phyloP scores from a whole-genome alignment of 2,797 vertebrate species.

The Danio choprae region DNA sequence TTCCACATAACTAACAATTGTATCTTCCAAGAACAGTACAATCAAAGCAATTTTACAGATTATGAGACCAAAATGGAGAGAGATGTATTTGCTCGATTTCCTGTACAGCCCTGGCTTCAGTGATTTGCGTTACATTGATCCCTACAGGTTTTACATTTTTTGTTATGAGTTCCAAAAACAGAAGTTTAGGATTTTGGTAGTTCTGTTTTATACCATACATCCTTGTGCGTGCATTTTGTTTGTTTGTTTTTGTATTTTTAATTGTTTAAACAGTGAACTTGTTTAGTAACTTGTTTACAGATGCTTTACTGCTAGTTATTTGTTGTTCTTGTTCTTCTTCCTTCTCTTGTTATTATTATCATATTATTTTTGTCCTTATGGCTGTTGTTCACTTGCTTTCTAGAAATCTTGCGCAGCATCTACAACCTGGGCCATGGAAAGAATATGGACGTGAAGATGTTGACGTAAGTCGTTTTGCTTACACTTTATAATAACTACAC shows the following conservation, averaged over 20 bases:
- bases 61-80: neutral
- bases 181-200: neutral
- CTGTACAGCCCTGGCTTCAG: neutral
- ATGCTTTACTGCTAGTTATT: too few relatives aligned
- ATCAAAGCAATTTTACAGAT: neutral
- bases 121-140: neutral
- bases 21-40: neutral
- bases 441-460: too few relatives aligned
- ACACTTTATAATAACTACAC: too few relatives aligned
- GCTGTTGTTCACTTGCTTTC: too few relatives aligned
- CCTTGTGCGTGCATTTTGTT: neutral
- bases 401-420: too few relatives aligned
- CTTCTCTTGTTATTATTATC: too few relatives aligned
- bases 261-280: too few relatives aligned
- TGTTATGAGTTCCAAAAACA: neutral
- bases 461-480: too few relatives aligned
- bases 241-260: slow-evolving; percentile 2
- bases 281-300: too few relatives aligned
- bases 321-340: too few relatives aligned
- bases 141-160: neutral
- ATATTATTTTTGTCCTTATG: too few relatives aligned
- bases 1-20: neutral
- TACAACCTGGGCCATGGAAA: too few relatives aligned
- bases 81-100: neutral
- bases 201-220: neutral